Base-by-base conservation (phyloP, 2,113 vertebrate genomes). In the Corythoichthys haematopterus region DNA sequence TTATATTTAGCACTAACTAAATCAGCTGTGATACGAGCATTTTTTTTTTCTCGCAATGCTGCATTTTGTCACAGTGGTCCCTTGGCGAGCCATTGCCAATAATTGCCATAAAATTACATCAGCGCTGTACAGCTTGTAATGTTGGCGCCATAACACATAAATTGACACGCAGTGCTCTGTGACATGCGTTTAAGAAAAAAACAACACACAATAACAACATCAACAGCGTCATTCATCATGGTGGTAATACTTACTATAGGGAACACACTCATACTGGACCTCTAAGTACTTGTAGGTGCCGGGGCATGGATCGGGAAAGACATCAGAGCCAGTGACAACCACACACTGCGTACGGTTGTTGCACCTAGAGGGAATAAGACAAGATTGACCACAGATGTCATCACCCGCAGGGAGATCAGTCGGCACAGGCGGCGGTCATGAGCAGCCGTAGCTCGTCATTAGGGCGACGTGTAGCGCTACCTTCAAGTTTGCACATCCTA, bases 191-290 rank as follows among this genome's bases (percentile, higher is more conserved):
- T n/a, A 9, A 43, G 20, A 4, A 45, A 38, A 40, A 61, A n/a
- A 52, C 16, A 52, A 52, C 50, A 36, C 45, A 28, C n/a, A 62
- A 45, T 15, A 45, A 46, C 38, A 60, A 43, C 3, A 61, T 7
- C 8, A 15, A 20, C 59, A 47, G 20, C 43, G 5, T 36, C 55
- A 36, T 57, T 57, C 33, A 57, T 57, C 55, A 2, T 57, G 13
- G 33, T 80, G 78, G 82, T 64, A 64, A 89, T 94, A 99, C 97
- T 99, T 96, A 99, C 97, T 99, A 90, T 98, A 99, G 86, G 96
- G 97, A 88, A 98, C 97, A 93, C 97, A 99, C 92, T 99, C 97
- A 94, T 99, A 98, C 76, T 98, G 97, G 92, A 99, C 96, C 93
- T 99, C 96, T 90, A 99, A 95, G 76, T 99, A 99, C 90, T 99